A percentile compares a stretch with the other conserved stretches of the same genome.
These are phyloP conservation scores for Ammodytes dubius DNA, from an alignment of 2,113 vertebrate species.

Conservation along the genomic window DNA sequence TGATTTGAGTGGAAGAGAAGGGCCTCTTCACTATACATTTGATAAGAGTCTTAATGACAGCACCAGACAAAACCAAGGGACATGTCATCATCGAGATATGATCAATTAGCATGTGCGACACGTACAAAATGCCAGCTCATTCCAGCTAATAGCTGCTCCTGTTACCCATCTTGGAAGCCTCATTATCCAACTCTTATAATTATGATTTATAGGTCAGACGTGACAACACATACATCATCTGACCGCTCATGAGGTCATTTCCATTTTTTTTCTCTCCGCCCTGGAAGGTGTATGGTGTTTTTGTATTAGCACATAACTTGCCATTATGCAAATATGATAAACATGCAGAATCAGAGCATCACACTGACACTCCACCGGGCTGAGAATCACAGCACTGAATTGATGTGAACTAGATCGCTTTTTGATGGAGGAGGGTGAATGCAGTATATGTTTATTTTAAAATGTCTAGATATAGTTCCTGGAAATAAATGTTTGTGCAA, in stretches of 20 bases:
- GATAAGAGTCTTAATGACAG: background rate
- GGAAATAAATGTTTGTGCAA: constrained; percentile 8
- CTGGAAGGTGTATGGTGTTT: background rate
- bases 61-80: constrained; percentile 7
- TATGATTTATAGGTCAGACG: constrained; percentile 65
- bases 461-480: background rate
- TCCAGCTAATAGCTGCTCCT: constrained; percentile 23
- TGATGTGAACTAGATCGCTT: background rate
- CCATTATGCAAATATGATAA: background rate
- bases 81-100: background rate
- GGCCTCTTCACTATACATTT: background rate
- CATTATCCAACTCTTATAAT: constrained; percentile 63
- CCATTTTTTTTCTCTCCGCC: background rate
- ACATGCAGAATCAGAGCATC: constrained; percentile 9
- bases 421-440: background rate
- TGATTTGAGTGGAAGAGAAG: background rate
- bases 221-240: constrained; percentile 64
- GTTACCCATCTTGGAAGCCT: constrained; percentile 29
- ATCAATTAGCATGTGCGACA: constrained; percentile 33
- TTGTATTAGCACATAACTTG: background rate
- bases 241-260: constrained; percentile 5
- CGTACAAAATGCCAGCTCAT: constrained; percentile 25
- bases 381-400: background rate
- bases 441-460: background rate
- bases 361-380: background rate